phyloP scores from a whole-genome alignment of 1,140 invertebrate species.

The Zeugodacus cucurbitae region DNA sequence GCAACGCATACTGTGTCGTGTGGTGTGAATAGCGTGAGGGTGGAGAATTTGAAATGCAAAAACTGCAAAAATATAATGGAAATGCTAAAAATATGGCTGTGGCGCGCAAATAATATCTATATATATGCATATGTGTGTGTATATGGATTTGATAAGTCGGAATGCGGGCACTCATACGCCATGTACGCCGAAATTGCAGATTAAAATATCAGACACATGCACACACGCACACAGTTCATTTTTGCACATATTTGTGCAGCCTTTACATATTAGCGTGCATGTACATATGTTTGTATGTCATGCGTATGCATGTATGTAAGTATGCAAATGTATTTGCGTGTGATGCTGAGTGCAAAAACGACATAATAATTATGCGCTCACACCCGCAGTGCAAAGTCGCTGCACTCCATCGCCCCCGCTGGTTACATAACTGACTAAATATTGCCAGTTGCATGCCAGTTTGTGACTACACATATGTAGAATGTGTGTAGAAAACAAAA shows the following conservation, averaged over 20 bases:
- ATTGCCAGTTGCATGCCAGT: not conserved
- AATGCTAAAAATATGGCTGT: not conserved
- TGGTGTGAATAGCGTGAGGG: not conserved
- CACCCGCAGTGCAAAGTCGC: not conserved
- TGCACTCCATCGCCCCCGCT: not conserved
- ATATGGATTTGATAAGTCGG: not conserved
- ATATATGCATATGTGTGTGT: not conserved
- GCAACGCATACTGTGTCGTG: not conserved
- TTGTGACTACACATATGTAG: not conserved
- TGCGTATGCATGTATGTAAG: not conserved
- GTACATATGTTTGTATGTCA: not conserved
- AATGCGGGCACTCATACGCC: slow-evolving; percentile 8
- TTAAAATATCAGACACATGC: not conserved
- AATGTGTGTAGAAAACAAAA: not conserved
- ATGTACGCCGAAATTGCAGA: not conserved
- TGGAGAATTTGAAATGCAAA: not conserved
- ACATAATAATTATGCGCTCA: slow-evolving; percentile 31
- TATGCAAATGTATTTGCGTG: not conserved
- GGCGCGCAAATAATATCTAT: not conserved
- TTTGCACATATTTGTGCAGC: not conserved
- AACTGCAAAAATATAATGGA: not conserved
- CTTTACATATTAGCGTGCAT: not conserved
- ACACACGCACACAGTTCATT: not conserved
- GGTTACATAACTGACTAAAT: not conserved
- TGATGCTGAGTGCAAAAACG: not conserved